Conservation (phyloP, 2,113 vertebrate species). For the Tupaia chinensis region DNA sequence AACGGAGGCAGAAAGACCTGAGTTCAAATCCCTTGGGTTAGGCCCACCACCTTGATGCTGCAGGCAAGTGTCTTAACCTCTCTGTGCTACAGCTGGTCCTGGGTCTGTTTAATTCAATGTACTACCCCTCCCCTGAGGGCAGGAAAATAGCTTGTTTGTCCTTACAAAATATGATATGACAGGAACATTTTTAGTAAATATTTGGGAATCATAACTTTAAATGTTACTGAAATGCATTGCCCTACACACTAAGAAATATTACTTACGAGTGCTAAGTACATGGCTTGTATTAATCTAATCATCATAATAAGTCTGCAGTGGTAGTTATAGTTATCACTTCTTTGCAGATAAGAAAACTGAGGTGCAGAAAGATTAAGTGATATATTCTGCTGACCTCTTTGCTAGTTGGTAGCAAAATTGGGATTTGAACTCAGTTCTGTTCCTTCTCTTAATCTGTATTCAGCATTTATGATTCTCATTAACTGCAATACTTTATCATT, state of each 20-base stretch:
- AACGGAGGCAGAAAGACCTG: too few species aligned
- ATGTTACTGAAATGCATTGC: neutral
- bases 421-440: neutral
- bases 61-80: slow-evolving; percentile 11
- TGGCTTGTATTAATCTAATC: neutral
- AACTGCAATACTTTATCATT: neutral
- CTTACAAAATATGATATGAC: neutral
- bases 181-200: slow-evolving; percentile 36
- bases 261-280: neutral
- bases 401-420: neutral
- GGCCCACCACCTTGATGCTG: neutral
- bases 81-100: neutral
- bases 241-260: neutral
- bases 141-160: neutral
- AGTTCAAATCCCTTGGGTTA: too few species aligned
- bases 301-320: neutral
- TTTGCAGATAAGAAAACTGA: neutral
- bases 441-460: neutral
- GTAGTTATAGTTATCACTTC: neutral
- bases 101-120: neutral
- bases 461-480: neutral
- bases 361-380: neutral
- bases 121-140: neutral
- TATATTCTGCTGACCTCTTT: neutral
- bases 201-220: slow-evolving; percentile 54